A percentile compares a stretch with the other conserved stretches of the same genome.
These are phyloP conservation scores for Nomada fabriciana DNA, from an alignment of 2,888 invertebrate genomes.

Conservation along the genomic window DNA sequence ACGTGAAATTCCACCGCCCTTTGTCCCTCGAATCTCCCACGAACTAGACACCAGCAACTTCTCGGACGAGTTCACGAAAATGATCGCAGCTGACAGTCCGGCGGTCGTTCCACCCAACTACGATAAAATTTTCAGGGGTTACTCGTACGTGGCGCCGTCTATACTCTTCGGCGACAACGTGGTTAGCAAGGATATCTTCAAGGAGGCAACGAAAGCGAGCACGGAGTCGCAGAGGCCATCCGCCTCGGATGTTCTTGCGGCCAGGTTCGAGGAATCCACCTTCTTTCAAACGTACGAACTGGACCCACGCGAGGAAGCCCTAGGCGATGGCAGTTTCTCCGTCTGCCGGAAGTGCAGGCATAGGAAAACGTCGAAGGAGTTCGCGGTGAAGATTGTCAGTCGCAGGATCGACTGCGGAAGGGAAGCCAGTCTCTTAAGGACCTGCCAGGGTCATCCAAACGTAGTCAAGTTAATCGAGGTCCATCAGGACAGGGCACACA, in stretches of 20 bases:
- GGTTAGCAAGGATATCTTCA: conserved; percentile 90
- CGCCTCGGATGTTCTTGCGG: conserved; percentile 70
- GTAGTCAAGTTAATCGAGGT: conserved; percentile 94
- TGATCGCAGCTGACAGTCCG: conserved; percentile 96
- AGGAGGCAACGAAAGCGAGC: conserved; percentile 81
- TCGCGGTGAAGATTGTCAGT: conserved; percentile 95
- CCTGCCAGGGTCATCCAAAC: conserved; percentile 95
- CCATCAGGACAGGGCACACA: conserved; percentile 93
- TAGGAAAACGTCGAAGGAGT: conserved; percentile 90
- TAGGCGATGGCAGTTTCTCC: conserved; percentile 96
- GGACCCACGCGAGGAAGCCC: conserved; percentile 88
- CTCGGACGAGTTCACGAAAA: conserved; percentile 97
- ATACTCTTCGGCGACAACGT: conserved; percentile 93
- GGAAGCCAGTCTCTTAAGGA: conserved; percentile 92
- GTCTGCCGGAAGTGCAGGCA: conserved; percentile 93
- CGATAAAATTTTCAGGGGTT: conserved; percentile 95
- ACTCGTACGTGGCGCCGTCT: conserved; percentile 97
- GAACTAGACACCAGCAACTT: conserved; percentile 98
- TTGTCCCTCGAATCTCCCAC: conserved; percentile 93
- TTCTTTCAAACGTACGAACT: conserved; percentile 95
- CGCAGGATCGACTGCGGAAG: conserved; percentile 88
- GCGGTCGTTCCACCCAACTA: conserved; percentile 94
- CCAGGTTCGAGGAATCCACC: conserved; percentile 87
- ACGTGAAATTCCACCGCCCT: conserved; percentile 93
- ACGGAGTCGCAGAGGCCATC: conserved; percentile 67